Evolutionary conservation across 1,140 invertebrate species (phyloP).

Genomic region (Drosophila parvula): DNA sequence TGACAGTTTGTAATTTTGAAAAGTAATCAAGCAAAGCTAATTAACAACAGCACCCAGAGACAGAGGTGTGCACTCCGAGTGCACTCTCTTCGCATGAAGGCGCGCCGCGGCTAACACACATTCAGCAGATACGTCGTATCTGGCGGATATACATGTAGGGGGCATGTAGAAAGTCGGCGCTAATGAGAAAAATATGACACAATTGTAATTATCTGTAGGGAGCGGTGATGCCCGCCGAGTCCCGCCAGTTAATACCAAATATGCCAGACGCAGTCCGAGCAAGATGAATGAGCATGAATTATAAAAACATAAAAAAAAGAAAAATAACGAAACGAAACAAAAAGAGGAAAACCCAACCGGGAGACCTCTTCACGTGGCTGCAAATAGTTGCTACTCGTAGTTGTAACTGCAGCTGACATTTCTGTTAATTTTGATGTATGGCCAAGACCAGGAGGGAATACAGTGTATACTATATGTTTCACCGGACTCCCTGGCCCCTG

Average conservation of each 20-base stretch:
- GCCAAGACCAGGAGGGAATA: conserved; percentile 38
- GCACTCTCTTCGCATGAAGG: conserved; percentile 35
- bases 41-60: conserved; percentile 59
- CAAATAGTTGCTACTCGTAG: conserved; percentile 65
- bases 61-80: conserved; percentile 46
- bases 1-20: conserved; percentile 81
- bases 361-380: conserved; percentile 46
- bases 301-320: conserved; percentile 78
- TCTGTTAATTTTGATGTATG: conserved; percentile 82
- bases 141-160: conserved; percentile 17
- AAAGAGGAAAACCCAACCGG: conserved; percentile 41
- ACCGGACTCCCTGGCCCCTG: conserved; percentile 4
- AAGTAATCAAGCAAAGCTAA: conserved; percentile 81
- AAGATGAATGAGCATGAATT: conserved; percentile 83
- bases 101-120: conserved; percentile 27
- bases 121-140: neutral
- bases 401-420: conserved; percentile 80
- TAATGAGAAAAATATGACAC: conserved; percentile 83
- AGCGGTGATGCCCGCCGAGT: conserved; percentile 39
- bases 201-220: conserved; percentile 78
- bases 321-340: conserved; percentile 2
- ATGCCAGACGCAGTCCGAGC: conserved; percentile 61
- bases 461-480: conserved; percentile 31
- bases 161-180: conserved; percentile 63
- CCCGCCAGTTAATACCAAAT: conserved; percentile 72